Base-by-base conservation (phyloP, 2,797 vertebrate genomes). In the Phataginus tricuspis region DNA sequence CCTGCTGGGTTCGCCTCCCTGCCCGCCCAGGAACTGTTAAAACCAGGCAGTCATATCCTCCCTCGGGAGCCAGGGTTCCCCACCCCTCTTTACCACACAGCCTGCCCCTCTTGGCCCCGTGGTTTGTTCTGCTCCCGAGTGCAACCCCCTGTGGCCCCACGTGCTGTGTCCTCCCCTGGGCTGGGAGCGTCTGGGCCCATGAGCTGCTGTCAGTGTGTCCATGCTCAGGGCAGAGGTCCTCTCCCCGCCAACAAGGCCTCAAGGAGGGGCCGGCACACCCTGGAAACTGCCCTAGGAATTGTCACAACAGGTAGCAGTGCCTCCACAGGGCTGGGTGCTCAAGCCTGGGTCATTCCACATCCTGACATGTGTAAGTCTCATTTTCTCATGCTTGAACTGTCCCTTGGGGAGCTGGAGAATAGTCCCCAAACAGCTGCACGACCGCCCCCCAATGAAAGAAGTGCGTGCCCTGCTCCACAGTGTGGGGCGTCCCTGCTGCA, bases 401-500 rank as follows among this genome's bases (percentile, higher is more conserved):
- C 29, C 4, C 10, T 27, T 10, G 15, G 37, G 37, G 18, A 1
- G 1, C 72, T 34, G 21, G 63, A 37, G 21, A 45, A 14, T 12
- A 7, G 64, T 15, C 77, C 64, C 29, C n/a, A 1, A 10, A 27
- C 37, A 1, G 31, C 77, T 80, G 37, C 23, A 16, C 7, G 55
- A 59, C 13, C 29, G 1, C 19, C 0, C 45, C 18, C 75, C 37
- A 0, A 0, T 25, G 5, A 23, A 23, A 39, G 12, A 1, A 0
- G 39, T 1, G 23, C 15, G 31, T 1, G 29, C 13, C 21, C n/a
- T 34, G 31, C 61, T 12, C 27, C 0, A 1, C 10, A 39, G 21
- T 2, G 0, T 5, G 1, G 0, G 0, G 4, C 4, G 27, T 1
- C 15, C 63, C 74, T 27, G 7, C 14, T 15, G 5, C 1, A 1